Evolutionary conservation across 2,113 vertebrate genomes (phyloP), one percentile per base, ranked within the genome.

Genomic region (Zosterops hypoxanthus): DNA sequence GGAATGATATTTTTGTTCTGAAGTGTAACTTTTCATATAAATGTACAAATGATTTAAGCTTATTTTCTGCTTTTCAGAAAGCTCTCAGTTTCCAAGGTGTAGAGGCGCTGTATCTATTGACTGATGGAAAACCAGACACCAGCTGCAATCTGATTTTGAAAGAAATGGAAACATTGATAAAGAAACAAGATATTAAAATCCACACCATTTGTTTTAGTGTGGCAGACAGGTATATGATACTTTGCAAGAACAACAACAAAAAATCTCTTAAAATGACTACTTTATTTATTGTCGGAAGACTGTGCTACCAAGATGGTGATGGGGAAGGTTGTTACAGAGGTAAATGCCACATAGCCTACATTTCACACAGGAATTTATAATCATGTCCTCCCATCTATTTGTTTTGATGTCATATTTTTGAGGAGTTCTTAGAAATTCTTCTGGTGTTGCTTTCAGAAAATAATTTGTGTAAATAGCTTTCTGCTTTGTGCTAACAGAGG

Each of bases 51-150:
- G 50, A 61, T 78, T 92, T 77, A 61, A 76, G 8, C 14, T 28
- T 81, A 9, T 86, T 77, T 76, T 39, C 47, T 72, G 34, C 76
- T 94, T 97, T 96, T 72, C 97, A 99, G 98, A 97, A 96, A 60
- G 98, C 96, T 21, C 95, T 98, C 88, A 56, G 85, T 81, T 97
- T 98, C 50, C 96, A 66, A 4, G 96, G 94, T 24, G 63, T 97
- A 8, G 94, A 98, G 81, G 98, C 97, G 42, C 36, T 98, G 15
- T 99, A 99, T 69, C 82, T 99, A 57, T 85, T 99, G 92, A 98
- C 98, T 2, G 98, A 99, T 5, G 98, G 98, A 70, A 98, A 98
- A 91, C 97, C 98, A 11, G 98, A 98, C 90, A 97, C 97, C 41
- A 99, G 98, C 81, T 98, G 97, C 94, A 97, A 78, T 87, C 90